These are phyloP conservation scores for Mesembrinibis cayennensis DNA, from an alignment of 2,113 vertebrate genomes.

Conservation along the genomic window DNA sequence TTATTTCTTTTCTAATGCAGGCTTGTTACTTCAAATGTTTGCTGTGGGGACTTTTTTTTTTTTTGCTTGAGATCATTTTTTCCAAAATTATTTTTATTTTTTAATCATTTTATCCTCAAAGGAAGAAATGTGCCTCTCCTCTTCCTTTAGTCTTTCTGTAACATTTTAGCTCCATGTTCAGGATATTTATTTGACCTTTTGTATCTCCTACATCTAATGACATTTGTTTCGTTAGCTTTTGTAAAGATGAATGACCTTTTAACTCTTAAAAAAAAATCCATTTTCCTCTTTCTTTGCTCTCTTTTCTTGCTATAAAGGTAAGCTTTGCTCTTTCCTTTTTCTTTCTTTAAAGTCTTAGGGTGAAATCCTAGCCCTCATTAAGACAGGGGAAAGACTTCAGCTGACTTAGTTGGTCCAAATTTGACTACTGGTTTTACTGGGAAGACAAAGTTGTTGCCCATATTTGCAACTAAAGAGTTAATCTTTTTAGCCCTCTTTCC, in stretches of 20 bases:
- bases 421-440: neutral
- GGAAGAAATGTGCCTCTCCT: neutral
- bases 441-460: neutral
- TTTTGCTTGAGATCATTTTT: neutral
- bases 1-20: neutral
- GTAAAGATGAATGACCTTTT: conserved; percentile 68
- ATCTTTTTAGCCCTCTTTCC: neutral
- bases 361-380: neutral
- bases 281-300: conserved; percentile 14
- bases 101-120: conserved; percentile 38
- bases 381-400: neutral
- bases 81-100: neutral
- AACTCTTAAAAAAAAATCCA: conserved; percentile 15
- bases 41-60: neutral
- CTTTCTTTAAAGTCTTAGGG: neutral
- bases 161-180: conserved; percentile 57
- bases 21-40: neutral
- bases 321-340: neutral
- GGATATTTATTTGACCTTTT: conserved; percentile 71
- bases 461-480: neutral
- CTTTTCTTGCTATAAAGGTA: neutral
- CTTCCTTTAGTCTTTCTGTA: conserved; percentile 42
- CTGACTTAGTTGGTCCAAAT: neutral
- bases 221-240: conserved; percentile 67
- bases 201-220: conserved; percentile 54